These are phyloP conservation scores for Lepus timidus DNA, from an alignment of 2,113 vertebrate genomes.

Conservation along the genomic window DNA sequence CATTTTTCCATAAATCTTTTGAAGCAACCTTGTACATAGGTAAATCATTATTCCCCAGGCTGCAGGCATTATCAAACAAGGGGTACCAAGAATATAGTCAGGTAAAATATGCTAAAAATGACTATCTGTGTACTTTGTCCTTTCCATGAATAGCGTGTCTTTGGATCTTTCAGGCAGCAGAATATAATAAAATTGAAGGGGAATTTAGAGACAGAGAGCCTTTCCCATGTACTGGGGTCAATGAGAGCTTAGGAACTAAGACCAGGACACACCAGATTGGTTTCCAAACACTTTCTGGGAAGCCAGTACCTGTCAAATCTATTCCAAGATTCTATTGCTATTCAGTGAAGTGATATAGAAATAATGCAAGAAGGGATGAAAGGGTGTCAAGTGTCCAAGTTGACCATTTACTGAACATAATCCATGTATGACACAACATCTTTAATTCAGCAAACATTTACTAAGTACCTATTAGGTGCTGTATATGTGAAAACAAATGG, in stretches of 20 bases:
- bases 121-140: neutral
- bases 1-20: too few species aligned
- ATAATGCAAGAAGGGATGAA: neutral
- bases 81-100: neutral
- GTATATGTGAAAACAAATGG: neutral
- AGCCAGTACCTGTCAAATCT: neutral
- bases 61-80: neutral
- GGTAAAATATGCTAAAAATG: neutral
- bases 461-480: neutral
- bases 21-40: neutral
- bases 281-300: constrained; percentile 54
- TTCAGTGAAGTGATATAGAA: neutral
- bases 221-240: neutral
- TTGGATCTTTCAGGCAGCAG: neutral
- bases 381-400: neutral
- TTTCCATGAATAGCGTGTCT: neutral
- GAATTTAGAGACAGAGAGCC: neutral
- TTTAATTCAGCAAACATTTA: neutral
- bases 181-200: neutral
- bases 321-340: neutral
- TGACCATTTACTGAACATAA: neutral
- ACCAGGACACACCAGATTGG: constrained; percentile 43
- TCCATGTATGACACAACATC: neutral
- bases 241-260: constrained; percentile 65
- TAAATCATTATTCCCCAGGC: neutral